These are phyloP conservation scores for Taeniopygia guttata DNA, from an alignment of 2,797 vertebrate genomes.

Conservation along the genomic window DNA sequence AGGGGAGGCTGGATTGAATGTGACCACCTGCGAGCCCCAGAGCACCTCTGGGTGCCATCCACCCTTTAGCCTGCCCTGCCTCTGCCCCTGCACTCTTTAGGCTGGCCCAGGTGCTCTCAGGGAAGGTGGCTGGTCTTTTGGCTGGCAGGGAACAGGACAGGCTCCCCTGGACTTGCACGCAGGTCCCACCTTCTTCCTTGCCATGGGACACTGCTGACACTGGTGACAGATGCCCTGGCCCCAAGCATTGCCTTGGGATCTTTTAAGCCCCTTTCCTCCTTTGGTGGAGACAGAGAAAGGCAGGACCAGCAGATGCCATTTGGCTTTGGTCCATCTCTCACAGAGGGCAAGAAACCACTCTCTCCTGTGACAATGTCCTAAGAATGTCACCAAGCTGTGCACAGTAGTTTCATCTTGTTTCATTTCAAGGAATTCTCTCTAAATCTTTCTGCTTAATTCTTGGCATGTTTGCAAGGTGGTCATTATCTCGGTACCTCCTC, in stretches of 20 bases:
- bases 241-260: background rate
- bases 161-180: background rate
- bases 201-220: background rate
- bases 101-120: background rate
- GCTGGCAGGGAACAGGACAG: background rate
- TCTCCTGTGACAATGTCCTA: background rate
- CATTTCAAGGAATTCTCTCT: background rate
- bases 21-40: background rate
- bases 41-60: background rate
- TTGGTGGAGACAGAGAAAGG: background rate
- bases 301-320: background rate
- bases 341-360: background rate
- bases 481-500: background rate
- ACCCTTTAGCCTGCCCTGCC: background rate
- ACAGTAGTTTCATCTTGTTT: background rate
- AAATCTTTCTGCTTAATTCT: background rate
- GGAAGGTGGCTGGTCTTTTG: background rate
- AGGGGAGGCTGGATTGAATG: background rate
- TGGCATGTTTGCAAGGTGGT: background rate
- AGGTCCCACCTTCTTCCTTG: background rate
- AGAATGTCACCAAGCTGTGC: background rate
- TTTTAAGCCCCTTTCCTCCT: background rate
- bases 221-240: rapidly evolving
- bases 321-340: background rate
- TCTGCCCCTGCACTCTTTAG: background rate